Percentiles rank a stretch among this genome's conserved stretches.
Conservation (phyloP, 92 coral and sea anemone species). For the Micromussa lordhowensis region DNA sequence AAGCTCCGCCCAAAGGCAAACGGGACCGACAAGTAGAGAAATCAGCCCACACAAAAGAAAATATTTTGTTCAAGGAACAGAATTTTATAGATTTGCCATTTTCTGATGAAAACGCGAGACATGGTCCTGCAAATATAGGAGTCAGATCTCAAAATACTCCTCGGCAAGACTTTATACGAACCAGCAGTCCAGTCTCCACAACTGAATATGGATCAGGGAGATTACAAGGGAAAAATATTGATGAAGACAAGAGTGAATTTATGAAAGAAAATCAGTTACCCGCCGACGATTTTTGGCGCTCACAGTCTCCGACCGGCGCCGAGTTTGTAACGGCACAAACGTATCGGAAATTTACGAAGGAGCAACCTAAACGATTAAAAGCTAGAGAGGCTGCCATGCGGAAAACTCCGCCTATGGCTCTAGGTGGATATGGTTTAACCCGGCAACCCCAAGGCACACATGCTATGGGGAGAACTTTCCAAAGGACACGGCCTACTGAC, state of each 20-base stretch:
- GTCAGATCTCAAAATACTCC: slow-evolving; percentile 11
- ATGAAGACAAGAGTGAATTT: neutral
- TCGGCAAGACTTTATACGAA: slow-evolving; percentile 3
- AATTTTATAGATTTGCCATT: neutral
- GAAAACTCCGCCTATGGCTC: slow-evolving; percentile 5
- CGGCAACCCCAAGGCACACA: neutral
- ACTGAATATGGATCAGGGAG: neutral
- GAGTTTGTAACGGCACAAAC: slow-evolving; percentile 74
- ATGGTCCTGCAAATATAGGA: neutral
- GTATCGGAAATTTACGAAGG: slow-evolving; percentile 69
- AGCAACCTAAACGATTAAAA: slow-evolving; percentile 60
- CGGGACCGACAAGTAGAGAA: neutral
- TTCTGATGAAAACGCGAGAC: slow-evolving; percentile 1
- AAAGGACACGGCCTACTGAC: slow-evolving; percentile 30
- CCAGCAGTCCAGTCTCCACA: slow-evolving; percentile 11
- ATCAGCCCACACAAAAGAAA: slow-evolving; percentile 3
- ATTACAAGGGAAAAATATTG: neutral
- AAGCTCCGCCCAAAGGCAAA: neutral
- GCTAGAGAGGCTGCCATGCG: slow-evolving; percentile 28
- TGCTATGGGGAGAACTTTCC: slow-evolving; percentile 23
- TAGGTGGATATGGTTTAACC: slow-evolving; percentile 1
- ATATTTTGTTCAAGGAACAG: neutral
- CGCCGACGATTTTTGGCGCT: slow-evolving; percentile 54
- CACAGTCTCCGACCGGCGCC: slow-evolving; percentile 78
- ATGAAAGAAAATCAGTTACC: neutral